Conservation (phyloP, 1,140 invertebrate genomes). For the Calliphora vicina region DNA sequence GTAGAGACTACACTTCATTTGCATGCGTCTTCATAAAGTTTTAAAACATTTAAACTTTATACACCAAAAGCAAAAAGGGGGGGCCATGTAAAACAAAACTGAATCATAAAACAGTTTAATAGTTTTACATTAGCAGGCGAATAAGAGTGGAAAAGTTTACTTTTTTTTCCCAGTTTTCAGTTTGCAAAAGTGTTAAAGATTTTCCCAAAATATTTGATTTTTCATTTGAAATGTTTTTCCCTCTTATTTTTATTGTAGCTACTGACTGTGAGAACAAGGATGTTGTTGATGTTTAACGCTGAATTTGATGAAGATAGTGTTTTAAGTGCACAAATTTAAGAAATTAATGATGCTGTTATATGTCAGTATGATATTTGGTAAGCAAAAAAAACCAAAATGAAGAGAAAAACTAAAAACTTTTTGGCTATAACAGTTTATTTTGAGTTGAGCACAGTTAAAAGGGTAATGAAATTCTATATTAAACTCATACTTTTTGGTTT, state of each 20-base stretch:
- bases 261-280: not conserved
- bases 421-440: not conserved
- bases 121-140: not conserved
- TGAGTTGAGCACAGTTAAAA: not conserved
- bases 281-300: no score
- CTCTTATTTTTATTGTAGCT: not conserved
- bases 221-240: not conserved
- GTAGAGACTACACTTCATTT: not conserved
- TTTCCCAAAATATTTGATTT: not conserved
- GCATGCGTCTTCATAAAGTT: slow-evolving; percentile 11
- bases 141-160: not conserved
- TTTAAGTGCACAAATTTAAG: not conserved
- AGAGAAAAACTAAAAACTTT: not conserved
- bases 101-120: not conserved
- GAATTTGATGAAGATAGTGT: not conserved
- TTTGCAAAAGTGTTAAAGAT: not conserved
- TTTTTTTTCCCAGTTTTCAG: not conserved
- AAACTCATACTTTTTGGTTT: no score
- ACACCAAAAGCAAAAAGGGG: not conserved
- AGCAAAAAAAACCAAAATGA: not conserved
- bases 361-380: no score
- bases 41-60: slow-evolving; percentile 11
- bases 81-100: no score
- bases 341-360: slow-evolving; percentile 29
- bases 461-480: no score